These are phyloP conservation scores for Mythimna albipuncta DNA, from an alignment of 2,888 invertebrate species.

Conservation along the genomic window DNA sequence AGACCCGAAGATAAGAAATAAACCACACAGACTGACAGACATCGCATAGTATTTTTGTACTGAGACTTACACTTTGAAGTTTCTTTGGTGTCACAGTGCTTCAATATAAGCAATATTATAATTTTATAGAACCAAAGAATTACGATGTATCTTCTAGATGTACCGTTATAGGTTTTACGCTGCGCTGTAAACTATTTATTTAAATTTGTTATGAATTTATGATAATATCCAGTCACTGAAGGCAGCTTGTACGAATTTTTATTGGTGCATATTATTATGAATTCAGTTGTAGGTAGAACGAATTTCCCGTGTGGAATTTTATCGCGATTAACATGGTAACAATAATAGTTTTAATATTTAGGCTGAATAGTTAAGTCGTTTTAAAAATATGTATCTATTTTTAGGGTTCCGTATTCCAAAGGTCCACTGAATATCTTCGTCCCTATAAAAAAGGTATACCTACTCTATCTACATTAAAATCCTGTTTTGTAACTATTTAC, in stretches of 20 bases:
- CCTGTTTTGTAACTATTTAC: constrained; percentile 44
- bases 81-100: constrained; percentile 69
- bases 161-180: constrained; percentile 50
- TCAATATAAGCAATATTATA: constrained; percentile 71
- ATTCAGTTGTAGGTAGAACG: constrained; percentile 39
- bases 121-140: constrained; percentile 80
- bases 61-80: constrained; percentile 55
- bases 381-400: constrained; percentile 36
- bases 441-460: constrained; percentile 25
- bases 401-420: constrained; percentile 29
- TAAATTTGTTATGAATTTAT: constrained; percentile 55
- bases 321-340: constrained; percentile 56
- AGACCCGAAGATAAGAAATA: constrained; percentile 80
- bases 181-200: constrained; percentile 60
- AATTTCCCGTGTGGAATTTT: constrained; percentile 46
- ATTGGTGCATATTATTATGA: constrained; percentile 48
- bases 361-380: constrained; percentile 56
- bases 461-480: constrained; percentile 12
- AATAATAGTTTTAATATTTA: constrained; percentile 61
- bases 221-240: constrained; percentile 37
- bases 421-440: constrained; percentile 48
- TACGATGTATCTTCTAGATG: constrained; percentile 55
- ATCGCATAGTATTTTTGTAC: constrained; percentile 74
- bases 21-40: constrained; percentile 75
- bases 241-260: constrained; percentile 63